phyloP scores from a whole-genome alignment of 2,888 invertebrate genomes.

The Campoplex capitator region DNA sequence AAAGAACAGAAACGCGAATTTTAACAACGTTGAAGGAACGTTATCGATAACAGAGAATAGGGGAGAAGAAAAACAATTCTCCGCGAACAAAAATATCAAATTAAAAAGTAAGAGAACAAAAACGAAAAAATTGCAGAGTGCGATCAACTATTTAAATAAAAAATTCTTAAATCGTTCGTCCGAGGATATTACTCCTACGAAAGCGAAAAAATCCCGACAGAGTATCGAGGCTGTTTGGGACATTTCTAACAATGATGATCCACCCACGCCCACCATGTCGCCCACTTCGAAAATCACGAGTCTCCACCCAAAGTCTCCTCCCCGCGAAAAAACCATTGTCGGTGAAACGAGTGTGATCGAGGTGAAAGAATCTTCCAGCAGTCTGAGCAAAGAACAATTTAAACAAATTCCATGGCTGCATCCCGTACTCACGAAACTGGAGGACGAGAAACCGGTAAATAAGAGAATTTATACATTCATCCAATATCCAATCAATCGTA shows the following conservation, averaged over 20 bases:
- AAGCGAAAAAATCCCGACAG: constrained; percentile 52
- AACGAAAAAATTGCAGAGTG: constrained; percentile 68
- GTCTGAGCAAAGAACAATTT: constrained; percentile 21
- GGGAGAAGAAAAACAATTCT: constrained; percentile 7
- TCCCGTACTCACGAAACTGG: constrained; percentile 74
- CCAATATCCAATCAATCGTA: too few relatives aligned
- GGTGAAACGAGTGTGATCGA: constrained; percentile 2
- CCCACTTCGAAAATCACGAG: constrained; percentile 22
- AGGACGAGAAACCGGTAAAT: constrained; percentile 73
- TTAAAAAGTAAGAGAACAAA: constrained; percentile 74
- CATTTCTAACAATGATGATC: constrained; percentile 49
- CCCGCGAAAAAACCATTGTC: not conserved
- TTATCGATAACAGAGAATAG: not conserved
- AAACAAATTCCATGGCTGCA: constrained; percentile 69
- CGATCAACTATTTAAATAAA: constrained; percentile 63
- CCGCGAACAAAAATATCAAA: constrained; percentile 67
- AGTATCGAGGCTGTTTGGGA: constrained; percentile 41
- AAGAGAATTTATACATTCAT: constrained; percentile 15
- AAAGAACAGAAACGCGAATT: constrained; percentile 54
- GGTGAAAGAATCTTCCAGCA: constrained; percentile 9
- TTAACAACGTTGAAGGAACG: constrained; percentile 41
- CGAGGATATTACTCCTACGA: constrained; percentile 28
- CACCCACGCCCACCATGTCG: constrained; percentile 41
- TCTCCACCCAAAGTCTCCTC: constrained; percentile 1
- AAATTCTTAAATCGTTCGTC: constrained; percentile 57